These are phyloP conservation scores for Pseudochirops corinnae DNA, from an alignment of 2,797 vertebrate species.

Conservation along the genomic window DNA sequence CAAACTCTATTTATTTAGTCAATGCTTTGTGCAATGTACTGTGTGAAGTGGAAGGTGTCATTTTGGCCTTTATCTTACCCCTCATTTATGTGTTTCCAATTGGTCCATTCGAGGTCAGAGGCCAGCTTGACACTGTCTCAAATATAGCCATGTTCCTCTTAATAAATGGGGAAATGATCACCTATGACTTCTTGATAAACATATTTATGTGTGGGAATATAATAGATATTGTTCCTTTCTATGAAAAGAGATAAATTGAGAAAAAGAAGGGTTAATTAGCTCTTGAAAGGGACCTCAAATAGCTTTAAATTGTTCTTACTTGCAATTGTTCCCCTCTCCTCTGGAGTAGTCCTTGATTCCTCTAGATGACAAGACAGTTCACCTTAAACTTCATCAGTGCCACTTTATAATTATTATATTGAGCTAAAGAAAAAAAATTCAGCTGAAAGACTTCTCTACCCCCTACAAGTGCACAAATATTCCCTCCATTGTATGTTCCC, in stretches of 20 bases:
- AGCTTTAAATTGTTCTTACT: conserved; percentile 29
- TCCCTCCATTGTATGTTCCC: neutral
- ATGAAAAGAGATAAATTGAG: conserved; percentile 5
- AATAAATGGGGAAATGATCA: neutral
- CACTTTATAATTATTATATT: conserved; percentile 32
- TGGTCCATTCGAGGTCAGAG: neutral
- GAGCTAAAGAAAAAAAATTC: conserved; percentile 42
- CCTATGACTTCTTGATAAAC: conserved; percentile 20
- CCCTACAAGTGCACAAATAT: neutral
- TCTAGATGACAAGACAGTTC: conserved; percentile 30
- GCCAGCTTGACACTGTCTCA: neutral
- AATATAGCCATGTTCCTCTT: conserved; percentile 50
- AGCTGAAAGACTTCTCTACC: conserved; percentile 21
- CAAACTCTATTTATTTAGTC: neutral
- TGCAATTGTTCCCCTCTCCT: neutral
- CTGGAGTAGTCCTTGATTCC: neutral
- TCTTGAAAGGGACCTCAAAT: conserved; percentile 1
- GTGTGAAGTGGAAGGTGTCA: neutral
- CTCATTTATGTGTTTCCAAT: neutral
- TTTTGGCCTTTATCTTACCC: neutral
- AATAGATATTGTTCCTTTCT: neutral
- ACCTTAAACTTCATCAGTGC: neutral
- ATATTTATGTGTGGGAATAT: conserved; percentile 14
- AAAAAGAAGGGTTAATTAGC: neutral
- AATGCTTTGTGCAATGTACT: neutral